These are phyloP conservation scores for Dendrophyllia cribrosa DNA, from an alignment of 64 coral and sea anemone species.

Conservation along the genomic window DNA sequence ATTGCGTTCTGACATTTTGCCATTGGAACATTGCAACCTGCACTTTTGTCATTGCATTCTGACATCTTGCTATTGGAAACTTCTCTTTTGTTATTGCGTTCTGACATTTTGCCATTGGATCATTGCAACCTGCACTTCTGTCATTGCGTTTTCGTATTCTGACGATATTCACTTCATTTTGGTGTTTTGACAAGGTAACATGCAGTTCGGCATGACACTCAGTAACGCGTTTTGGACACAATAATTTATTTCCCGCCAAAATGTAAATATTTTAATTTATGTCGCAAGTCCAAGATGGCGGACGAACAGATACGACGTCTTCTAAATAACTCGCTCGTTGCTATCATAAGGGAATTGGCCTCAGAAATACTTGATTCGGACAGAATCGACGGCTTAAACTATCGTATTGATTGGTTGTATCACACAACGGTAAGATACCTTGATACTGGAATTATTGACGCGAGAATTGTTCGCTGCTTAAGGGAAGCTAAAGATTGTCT, in stretches of 20 bases:
- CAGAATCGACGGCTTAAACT: neutral
- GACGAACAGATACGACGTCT: conserved; percentile 4
- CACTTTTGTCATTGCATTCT: no score
- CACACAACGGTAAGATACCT: conserved; percentile 11
- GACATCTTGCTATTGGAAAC: no score
- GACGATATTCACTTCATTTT: neutral
- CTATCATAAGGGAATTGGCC: neutral
- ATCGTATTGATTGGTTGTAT: conserved; percentile 5
- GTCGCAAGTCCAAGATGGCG: neutral
- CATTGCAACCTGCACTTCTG: neutral
- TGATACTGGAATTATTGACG: conserved; percentile 1
- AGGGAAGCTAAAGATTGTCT: conserved; percentile 2
- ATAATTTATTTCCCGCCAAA: neutral
- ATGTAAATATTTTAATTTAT: neutral
- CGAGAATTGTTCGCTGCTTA: neutral
- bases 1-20: no score
- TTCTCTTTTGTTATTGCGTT: no score
- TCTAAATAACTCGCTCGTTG: neutral
- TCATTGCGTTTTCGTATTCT: neutral
- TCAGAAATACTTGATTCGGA: conserved; percentile 4
- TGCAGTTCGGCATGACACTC: neutral
- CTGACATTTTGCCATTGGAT: neutral
- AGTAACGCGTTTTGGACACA: no score
- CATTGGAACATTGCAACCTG: neutral
- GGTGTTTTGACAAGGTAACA: conserved; percentile 10